Evolutionary conservation across 2,113 vertebrate genomes (phyloP).

Genomic region (Thunnus thynnus): DNA sequence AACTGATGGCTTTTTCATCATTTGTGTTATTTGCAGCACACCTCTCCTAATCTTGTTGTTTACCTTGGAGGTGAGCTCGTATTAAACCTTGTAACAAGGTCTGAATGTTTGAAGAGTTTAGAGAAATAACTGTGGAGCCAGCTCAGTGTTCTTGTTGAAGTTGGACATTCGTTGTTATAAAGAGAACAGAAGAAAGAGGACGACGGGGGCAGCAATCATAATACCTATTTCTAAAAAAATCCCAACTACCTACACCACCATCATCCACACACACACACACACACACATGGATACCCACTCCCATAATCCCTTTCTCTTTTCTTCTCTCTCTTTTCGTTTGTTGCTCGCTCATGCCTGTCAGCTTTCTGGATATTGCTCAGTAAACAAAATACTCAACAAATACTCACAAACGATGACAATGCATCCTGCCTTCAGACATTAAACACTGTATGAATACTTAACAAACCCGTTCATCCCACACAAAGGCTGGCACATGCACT

Average conservation of each 20-base stretch:
- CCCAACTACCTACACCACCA: background rate
- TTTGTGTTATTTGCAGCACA: background rate
- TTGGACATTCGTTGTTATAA: conserved; percentile 46
- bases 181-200: conserved; percentile 43
- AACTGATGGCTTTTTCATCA: background rate
- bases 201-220: background rate
- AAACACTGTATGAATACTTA: conserved; percentile 6
- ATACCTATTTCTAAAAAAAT: conserved; percentile 27
- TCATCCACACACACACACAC: background rate
- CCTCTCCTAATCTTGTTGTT: background rate
- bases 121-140: conserved; percentile 28
- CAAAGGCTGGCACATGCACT: background rate
- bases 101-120: background rate
- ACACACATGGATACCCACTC: background rate
- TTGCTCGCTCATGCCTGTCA: conserved; percentile 25
- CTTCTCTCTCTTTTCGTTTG: background rate
- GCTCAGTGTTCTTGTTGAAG: conserved; percentile 51
- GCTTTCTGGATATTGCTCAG: conserved; percentile 14
- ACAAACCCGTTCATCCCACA: conserved; percentile 13
- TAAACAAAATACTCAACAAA: conserved; percentile 27
- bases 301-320: conserved; percentile 18
- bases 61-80: background rate
- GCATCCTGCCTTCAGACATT: conserved; percentile 7
- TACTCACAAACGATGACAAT: background rate
- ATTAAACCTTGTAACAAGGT: background rate